Evolutionary conservation across 2,797 vertebrate species (phyloP).

Genomic region (Periparus ater): DNA sequence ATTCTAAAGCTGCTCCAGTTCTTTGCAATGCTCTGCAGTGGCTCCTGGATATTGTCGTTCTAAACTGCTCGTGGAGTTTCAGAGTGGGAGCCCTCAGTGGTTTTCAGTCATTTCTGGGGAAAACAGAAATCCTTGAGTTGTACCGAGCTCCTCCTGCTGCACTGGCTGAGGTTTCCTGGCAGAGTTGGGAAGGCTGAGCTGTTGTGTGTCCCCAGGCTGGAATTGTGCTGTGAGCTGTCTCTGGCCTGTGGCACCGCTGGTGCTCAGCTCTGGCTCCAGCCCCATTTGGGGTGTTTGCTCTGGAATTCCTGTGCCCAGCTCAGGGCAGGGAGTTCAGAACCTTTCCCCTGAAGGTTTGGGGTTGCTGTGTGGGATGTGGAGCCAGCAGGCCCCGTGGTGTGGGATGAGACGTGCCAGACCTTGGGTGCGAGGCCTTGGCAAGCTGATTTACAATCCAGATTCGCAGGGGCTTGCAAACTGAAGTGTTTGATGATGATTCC

Average conservation of each 20-base stretch:
- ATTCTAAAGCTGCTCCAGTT: not conserved
- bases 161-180: not conserved
- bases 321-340: not conserved
- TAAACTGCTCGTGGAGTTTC: not conserved
- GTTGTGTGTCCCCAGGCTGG: not conserved
- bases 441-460: not conserved
- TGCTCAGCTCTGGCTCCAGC: not conserved
- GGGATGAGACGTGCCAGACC: rapidly evolving
- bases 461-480: not conserved
- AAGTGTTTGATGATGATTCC: not conserved
- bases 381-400: not conserved
- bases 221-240: not conserved
- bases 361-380: not conserved
- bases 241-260: not conserved
- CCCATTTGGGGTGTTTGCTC: not conserved
- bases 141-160: not conserved
- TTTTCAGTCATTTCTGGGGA: not conserved
- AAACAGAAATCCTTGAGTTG: not conserved
- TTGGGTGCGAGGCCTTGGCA: not conserved
- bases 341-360: not conserved
- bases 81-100: not conserved
- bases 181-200: no score
- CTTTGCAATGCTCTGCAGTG: not conserved
- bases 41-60: not conserved
- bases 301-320: not conserved